Percentiles rank a stretch among this genome's conserved stretches.
phyloP scores from a whole-genome alignment of 2,888 invertebrate genomes.

The Congeria kusceri region DNA sequence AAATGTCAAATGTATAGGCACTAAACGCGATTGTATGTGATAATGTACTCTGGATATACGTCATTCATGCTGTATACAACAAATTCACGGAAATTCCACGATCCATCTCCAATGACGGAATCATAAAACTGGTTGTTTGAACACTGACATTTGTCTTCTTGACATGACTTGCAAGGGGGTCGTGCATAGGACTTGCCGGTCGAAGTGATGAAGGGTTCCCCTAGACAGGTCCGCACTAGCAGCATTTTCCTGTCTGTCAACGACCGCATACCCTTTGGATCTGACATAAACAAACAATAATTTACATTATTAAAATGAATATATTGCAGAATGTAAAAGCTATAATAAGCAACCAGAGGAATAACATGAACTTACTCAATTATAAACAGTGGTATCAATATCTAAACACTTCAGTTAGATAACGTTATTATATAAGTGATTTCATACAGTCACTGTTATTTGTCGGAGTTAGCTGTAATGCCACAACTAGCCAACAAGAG shows the following conservation, averaged over 20 bases:
- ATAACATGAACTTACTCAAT: too few species aligned
- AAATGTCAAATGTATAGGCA: background rate
- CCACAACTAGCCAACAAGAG: too few species aligned
- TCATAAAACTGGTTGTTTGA: slow-evolving; percentile 53
- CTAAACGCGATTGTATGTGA: slow-evolving; percentile 57
- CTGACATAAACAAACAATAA: slow-evolving; percentile 33
- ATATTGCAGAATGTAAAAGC: too few species aligned
- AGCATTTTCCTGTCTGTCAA: slow-evolving; percentile 65
- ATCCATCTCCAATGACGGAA: slow-evolving; percentile 64
- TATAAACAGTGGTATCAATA: too few species aligned
- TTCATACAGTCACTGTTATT: too few species aligned
- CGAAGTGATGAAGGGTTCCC: slow-evolving; percentile 52
- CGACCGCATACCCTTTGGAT: slow-evolving; percentile 47
- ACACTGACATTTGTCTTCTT: slow-evolving; percentile 56
- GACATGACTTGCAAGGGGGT: slow-evolving; percentile 61
- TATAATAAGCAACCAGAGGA: too few species aligned
- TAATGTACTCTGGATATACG: slow-evolving; percentile 73
- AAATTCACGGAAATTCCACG: slow-evolving; percentile 73
- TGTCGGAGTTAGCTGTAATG: too few species aligned
- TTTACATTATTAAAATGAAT: background rate
- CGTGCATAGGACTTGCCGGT: slow-evolving; percentile 36
- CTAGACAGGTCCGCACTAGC: slow-evolving; percentile 64
- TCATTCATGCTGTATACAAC: slow-evolving; percentile 68
- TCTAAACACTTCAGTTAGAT: too few species aligned
- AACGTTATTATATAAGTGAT: too few species aligned